phyloP scores from a whole-genome alignment of 2,113 vertebrate genomes.

The Gymnarchus niloticus region DNA sequence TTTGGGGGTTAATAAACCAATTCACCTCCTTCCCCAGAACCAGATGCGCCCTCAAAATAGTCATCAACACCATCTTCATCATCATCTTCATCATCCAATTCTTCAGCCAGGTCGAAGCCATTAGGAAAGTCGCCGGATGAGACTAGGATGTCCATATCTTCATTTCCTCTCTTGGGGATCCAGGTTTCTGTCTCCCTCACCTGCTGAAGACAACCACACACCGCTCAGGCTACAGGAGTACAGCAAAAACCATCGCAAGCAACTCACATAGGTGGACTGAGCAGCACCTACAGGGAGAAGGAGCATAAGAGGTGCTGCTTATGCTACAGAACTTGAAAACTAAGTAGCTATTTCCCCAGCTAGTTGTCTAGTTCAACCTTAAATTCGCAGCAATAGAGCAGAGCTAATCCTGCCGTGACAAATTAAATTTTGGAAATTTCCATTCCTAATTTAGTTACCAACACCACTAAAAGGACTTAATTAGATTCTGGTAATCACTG shows the following conservation, averaged over 20 bases:
- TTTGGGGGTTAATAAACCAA: neutral
- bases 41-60: constrained; percentile 64
- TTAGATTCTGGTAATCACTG: constrained; percentile 12
- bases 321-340: neutral
- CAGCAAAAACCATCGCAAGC: neutral
- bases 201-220: constrained; percentile 46
- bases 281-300: neutral
- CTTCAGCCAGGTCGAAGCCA: constrained; percentile 27
- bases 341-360: neutral
- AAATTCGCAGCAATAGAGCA: neutral
- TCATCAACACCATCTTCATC: constrained; percentile 39
- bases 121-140: constrained; percentile 48
- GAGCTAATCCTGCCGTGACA: neutral
- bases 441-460: neutral
- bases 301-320: neutral
- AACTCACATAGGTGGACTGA: neutral
- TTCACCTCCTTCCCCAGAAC: constrained; percentile 74
- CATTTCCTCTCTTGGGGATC: constrained; percentile 52
- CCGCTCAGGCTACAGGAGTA: neutral
- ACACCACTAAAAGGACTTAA: constrained; percentile 16
- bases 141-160: constrained; percentile 19
- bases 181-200: constrained; percentile 69
- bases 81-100: constrained; percentile 25
- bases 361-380: neutral
- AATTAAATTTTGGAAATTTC: neutral